phyloP scores from a whole-genome alignment of 30 jellyfish, hydroid and myxozoan genomes.

The Aurelia sp. region DNA sequence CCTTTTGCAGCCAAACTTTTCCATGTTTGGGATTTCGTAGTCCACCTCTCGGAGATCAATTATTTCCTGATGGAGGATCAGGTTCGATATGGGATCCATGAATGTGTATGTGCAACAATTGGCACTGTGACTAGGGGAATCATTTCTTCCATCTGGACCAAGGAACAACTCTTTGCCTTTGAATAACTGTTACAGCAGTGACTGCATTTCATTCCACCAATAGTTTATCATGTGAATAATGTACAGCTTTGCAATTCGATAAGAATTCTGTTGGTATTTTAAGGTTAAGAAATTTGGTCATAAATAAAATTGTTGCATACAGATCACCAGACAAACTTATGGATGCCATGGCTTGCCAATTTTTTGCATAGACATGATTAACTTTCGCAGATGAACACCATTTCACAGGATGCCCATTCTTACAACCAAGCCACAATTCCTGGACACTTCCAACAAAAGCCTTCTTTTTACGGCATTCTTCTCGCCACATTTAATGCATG shows the following conservation, averaged over 20 bases:
- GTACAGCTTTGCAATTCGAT: background rate
- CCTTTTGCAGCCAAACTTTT: background rate
- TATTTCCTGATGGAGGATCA: background rate
- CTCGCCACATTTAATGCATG: background rate
- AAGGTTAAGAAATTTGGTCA: constrained; percentile 5
- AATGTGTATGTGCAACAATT: constrained; percentile 10
- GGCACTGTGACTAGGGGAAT: background rate
- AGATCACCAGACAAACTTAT: constrained; percentile 7
- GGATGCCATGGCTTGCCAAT: background rate
- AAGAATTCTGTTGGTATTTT: constrained; percentile 14
- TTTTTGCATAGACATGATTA: background rate
- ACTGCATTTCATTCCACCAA: constrained; percentile 9
- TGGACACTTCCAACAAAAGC: background rate
- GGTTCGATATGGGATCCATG: background rate
- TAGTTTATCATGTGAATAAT: background rate
- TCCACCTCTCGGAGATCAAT: background rate
- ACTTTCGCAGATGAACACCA: background rate
- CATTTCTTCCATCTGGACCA: constrained; percentile 5
- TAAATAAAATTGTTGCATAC: background rate
- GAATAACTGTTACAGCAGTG: background rate
- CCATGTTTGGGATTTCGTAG: background rate
- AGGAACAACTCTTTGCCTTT: constrained; percentile 1
- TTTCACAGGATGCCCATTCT: background rate
- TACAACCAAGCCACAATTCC: background rate
- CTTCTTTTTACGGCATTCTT: background rate